Percentiles rank a stretch among this genome's conserved stretches.
Evolutionary conservation across 1,140 invertebrate species (phyloP).

Genomic region (Gonioctena quinquepunctata): DNA sequence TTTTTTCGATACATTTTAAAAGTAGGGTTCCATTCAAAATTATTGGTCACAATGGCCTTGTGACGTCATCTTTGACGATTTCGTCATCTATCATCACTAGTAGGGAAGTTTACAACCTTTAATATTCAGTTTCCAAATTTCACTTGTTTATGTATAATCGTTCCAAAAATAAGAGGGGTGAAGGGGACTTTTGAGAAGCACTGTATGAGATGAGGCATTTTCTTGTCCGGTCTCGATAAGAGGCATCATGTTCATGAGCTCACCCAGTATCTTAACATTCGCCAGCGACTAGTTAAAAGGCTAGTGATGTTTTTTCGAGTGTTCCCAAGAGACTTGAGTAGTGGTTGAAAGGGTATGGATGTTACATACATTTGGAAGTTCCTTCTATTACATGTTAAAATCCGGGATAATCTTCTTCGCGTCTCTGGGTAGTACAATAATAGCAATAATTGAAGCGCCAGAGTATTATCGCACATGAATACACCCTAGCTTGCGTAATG

Average conservation of each 20-base stretch:
- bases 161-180: neutral
- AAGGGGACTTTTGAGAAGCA: too few relatives aligned
- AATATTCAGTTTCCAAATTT: too few relatives aligned
- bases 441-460: slow-evolving; percentile 48
- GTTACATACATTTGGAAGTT: slow-evolving; percentile 45
- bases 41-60: too few relatives aligned
- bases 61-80: too few relatives aligned
- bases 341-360: slow-evolving; percentile 26
- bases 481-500: slow-evolving; percentile 48
- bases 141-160: neutral
- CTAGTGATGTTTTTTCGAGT: neutral
- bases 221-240: too few relatives aligned
- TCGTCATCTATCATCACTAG: too few relatives aligned
- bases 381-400: slow-evolving; percentile 49
- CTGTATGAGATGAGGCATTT: too few relatives aligned
- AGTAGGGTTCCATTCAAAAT: too few relatives aligned
- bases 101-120: too few relatives aligned
- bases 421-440: slow-evolving; percentile 46
- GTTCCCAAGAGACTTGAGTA: neutral
- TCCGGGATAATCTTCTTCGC: slow-evolving; percentile 47
- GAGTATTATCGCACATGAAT: slow-evolving; percentile 50
- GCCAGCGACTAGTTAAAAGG: too few relatives aligned
- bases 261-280: neutral
- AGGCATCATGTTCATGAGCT: too few relatives aligned
- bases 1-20: too few relatives aligned